Conservation (phyloP, 2,888 invertebrate species). For the Agonopterix alstromeriana region DNA sequence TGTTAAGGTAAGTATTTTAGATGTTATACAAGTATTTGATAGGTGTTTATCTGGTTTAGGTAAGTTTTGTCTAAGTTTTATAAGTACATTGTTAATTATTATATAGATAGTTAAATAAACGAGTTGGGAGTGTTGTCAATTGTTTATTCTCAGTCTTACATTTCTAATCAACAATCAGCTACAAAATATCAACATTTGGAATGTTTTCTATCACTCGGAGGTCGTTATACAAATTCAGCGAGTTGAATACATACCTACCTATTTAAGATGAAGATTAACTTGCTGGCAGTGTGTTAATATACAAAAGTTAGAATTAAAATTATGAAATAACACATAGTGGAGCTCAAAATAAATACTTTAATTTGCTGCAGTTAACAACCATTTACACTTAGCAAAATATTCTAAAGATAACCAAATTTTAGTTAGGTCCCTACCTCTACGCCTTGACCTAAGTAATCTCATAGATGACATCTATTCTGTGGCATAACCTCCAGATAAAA, state of each 20-base stretch:
- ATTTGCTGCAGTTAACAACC: too few species aligned
- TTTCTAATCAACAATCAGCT: conserved; percentile 60
- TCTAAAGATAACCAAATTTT: too few species aligned
- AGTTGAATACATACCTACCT: too few species aligned
- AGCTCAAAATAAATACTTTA: too few species aligned
- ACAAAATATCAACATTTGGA: conserved; percentile 54
- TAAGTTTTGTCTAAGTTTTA: conserved; percentile 13
- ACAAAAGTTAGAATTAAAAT: background rate
- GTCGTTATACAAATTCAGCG: conserved; percentile 1
- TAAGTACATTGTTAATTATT: conserved; percentile 9
- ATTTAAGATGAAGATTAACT: too few species aligned
- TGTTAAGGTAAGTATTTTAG: conserved; percentile 1
- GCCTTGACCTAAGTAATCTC: too few species aligned
- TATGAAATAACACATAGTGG: background rate
- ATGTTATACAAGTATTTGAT: conserved; percentile 10
- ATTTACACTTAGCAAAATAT: too few species aligned
- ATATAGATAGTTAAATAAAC: too few species aligned
- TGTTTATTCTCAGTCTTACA: conserved; percentile 66
- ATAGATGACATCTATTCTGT: too few species aligned
- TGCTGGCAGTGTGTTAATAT: background rate
- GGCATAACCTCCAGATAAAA: too few species aligned
- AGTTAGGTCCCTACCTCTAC: too few species aligned
- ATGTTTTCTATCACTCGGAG: conserved; percentile 26
- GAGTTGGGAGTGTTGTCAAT: conserved; percentile 6
- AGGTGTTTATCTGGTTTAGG: conserved; percentile 10